These are phyloP conservation scores for Pyrrhosoma nymphula DNA, from an alignment of 2,888 invertebrate genomes.

Conservation along the genomic window DNA sequence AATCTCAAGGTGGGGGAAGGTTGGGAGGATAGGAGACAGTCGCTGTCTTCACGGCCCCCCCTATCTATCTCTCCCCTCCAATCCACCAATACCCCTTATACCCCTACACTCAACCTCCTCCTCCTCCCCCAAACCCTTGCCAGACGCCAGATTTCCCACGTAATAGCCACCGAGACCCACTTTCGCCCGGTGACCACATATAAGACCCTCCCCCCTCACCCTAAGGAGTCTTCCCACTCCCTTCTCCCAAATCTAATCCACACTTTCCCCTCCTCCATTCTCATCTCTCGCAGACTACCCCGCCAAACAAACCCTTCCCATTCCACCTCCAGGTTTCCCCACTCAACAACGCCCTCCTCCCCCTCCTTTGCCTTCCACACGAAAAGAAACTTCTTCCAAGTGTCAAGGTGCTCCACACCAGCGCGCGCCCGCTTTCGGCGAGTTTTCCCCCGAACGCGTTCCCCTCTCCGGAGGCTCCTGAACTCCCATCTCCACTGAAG, in stretches of 20 bases:
- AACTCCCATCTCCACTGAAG: too few relatives aligned
- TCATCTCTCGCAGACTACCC: background rate
- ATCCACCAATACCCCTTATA: background rate
- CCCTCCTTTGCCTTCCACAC: background rate
- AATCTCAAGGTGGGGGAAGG: too few relatives aligned
- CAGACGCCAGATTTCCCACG: constrained; percentile 29
- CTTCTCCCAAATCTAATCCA: background rate
- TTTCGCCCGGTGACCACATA: constrained; percentile 52
- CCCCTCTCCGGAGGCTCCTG: background rate
- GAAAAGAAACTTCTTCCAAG: background rate
- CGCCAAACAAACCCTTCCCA: background rate
- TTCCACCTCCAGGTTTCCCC: background rate
- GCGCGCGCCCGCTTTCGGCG: background rate
- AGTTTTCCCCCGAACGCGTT: background rate
- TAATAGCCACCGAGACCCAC: constrained; percentile 56
- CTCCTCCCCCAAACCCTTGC: background rate
- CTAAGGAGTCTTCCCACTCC: too few relatives aligned
- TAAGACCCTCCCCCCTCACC: background rate
- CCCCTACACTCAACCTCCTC: background rate
- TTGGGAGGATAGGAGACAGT: too few relatives aligned
- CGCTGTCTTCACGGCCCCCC: too few relatives aligned
- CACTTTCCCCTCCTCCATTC: background rate
- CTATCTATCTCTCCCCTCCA: background rate
- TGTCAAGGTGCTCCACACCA: constrained; percentile 44
- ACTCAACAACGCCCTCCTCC: background rate